Evolutionary conservation across 35 echinoderm and acorn worm genomes (phyloP), one percentile per base, ranked within the genome.

Genomic region (Ptychodera flava): DNA sequence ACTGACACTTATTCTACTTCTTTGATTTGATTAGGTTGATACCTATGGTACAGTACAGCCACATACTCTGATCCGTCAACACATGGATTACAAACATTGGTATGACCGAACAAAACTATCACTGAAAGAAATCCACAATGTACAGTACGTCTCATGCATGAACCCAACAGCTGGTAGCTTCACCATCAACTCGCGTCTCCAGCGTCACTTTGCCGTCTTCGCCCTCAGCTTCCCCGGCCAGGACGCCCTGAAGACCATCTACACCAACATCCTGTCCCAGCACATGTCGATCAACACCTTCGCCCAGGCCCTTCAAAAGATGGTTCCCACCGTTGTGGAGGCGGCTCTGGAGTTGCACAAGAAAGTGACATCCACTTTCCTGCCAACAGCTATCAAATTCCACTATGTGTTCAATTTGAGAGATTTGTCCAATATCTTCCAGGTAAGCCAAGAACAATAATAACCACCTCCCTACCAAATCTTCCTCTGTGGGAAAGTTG

Each of bases 41-140:
- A 94, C 92, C 16, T 94, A 97, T 88, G 95, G 92, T 64, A 94
- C 92, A 45, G 92, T 93, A 81, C 95, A 97, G 52, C 95, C 95
- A 29, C 95, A 97, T 53, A 97, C 95, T 29, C 31, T 97, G 79
- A 97, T 97, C 87, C 89, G 95, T 28, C 95, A 97, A 36, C 95
- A 97, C 82, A 97, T 97, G 92, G 95, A 97, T 84, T 97, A 93
- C 90, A 94, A 89, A 35, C 92, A 93, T 87, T 97, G 95, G 95
- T 97, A 97, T 31, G 95, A 97, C 64, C 86, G 95, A 37, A 82
- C 85, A 1, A 97, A 97, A 80, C 95, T 97, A 10, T 81, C 87
- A 28, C 90, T 97, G 76, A 97, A 97, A 87, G 95, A 97, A 85
- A 92, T 97, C 80, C 95, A 97, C 78, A 97, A 97, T 33, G 91